Evolutionary conservation across 2,797 vertebrate genomes (phyloP).

Genomic region (Serranus cabrilla): DNA sequence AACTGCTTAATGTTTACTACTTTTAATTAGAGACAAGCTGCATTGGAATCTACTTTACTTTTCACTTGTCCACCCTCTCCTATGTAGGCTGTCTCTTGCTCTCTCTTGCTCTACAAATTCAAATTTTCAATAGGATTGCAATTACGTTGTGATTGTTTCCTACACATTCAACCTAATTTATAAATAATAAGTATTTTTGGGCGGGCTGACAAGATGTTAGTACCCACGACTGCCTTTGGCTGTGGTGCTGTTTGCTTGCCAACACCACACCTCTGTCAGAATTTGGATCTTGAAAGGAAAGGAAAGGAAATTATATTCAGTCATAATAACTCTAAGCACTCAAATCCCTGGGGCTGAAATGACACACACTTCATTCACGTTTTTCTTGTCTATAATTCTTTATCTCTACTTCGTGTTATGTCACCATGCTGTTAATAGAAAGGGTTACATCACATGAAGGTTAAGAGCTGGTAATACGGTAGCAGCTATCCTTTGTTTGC

Average conservation of each 20-base stretch:
- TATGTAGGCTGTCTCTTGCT: background rate
- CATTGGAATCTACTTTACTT: background rate
- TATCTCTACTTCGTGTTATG: constrained; percentile 2
- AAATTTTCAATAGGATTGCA: background rate
- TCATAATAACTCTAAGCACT: background rate
- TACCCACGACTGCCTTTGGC: too few relatives aligned
- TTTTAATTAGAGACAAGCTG: background rate
- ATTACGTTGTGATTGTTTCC: background rate
- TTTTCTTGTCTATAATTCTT: background rate
- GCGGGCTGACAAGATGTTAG: too few relatives aligned
- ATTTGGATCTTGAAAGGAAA: background rate
- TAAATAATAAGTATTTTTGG: too few relatives aligned
- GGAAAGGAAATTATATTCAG: background rate
- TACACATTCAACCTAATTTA: background rate
- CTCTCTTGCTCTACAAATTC: too few relatives aligned
- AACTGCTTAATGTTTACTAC: constrained; percentile 5
- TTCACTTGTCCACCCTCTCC: background rate
- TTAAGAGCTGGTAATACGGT: background rate
- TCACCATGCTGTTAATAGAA: background rate
- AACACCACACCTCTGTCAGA: background rate
- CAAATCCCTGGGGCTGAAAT: background rate
- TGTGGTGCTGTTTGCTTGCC: background rate
- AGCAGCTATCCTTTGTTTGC: background rate
- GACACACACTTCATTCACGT: background rate
- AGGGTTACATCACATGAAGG: background rate